phyloP scores from a whole-genome alignment of 2,888 invertebrate genomes.

The Melanargia galathea region DNA sequence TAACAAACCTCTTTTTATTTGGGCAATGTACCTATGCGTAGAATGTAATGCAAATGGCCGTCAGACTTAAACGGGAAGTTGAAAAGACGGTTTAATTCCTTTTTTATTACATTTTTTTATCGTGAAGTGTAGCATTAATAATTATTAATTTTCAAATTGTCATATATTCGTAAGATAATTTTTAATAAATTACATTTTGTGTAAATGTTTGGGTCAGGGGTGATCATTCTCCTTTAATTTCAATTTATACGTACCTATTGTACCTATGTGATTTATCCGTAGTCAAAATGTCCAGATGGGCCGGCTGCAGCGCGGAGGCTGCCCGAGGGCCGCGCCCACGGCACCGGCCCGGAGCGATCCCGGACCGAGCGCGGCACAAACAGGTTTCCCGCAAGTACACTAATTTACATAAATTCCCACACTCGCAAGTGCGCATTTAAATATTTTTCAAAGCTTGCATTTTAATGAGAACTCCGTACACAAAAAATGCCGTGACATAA shows the following conservation, averaged over 20 bases:
- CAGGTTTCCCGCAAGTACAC: slow-evolving; percentile 71
- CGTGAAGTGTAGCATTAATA: too few relatives aligned
- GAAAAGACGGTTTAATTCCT: too few relatives aligned
- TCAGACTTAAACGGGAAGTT: too few relatives aligned
- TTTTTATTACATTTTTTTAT: too few relatives aligned
- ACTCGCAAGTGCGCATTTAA: slow-evolving; percentile 36
- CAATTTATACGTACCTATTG: not conserved
- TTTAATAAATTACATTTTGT: too few relatives aligned
- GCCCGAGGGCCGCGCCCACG: slow-evolving; percentile 43
- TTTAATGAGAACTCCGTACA: slow-evolving; percentile 9
- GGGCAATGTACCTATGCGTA: too few relatives aligned
- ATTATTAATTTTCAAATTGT: too few relatives aligned
- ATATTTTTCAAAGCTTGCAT: slow-evolving; percentile 16
- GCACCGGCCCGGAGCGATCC: slow-evolving; percentile 12
- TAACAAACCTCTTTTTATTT: too few relatives aligned
- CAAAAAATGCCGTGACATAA: slow-evolving; percentile 15
- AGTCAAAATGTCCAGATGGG: not conserved
- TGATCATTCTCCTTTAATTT: not conserved
- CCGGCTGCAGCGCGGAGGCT: slow-evolving; percentile 42
- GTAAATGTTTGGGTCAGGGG: too few relatives aligned
- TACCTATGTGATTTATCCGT: not conserved
- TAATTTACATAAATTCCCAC: slow-evolving; percentile 72
- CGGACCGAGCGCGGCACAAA: slow-evolving; percentile 47
- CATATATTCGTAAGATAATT: too few relatives aligned
- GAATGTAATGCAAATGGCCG: too few relatives aligned